phyloP scores from a whole-genome alignment of 2,888 invertebrate genomes.

The Chouioia cunea region DNA sequence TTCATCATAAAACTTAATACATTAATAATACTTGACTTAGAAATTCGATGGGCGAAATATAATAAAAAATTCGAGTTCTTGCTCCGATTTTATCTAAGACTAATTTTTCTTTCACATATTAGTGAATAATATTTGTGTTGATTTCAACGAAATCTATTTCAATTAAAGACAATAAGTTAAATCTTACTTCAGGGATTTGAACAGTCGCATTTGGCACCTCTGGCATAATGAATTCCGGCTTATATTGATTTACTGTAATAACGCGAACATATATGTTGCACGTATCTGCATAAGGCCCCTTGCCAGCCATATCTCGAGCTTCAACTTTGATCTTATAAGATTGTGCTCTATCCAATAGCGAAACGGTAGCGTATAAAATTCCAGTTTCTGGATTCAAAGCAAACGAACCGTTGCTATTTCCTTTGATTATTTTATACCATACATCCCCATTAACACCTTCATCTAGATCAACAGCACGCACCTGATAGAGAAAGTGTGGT shows the following conservation, averaged over 20 bases:
- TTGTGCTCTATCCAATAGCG: conserved; percentile 76
- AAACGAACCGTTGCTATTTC: conserved; percentile 80
- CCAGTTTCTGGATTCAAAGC: conserved; percentile 82
- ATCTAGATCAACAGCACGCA: conserved; percentile 86
- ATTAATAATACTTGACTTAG: too few species aligned
- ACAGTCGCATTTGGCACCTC: conserved; percentile 81
- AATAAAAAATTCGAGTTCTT: too few species aligned
- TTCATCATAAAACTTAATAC: too few species aligned
- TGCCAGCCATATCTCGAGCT: conserved; percentile 82
- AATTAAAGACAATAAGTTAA: conserved; percentile 3
- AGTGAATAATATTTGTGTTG: too few species aligned
- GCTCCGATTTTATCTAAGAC: too few species aligned
- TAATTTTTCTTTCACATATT: too few species aligned
- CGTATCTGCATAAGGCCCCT: conserved; percentile 75
- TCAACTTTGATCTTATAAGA: conserved; percentile 77
- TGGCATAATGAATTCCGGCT: conserved; percentile 85
- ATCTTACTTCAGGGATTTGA: conserved; percentile 82
- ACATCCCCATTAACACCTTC: conserved; percentile 83
- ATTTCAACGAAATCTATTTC: too few species aligned
- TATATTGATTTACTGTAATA: conserved; percentile 84
- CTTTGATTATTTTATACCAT: conserved; percentile 78
- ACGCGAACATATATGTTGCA: conserved; percentile 84
- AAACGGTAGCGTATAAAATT: conserved; percentile 83
- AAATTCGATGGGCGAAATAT: too few species aligned
- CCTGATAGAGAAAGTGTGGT: conserved; percentile 54